Percentiles rank a stretch among this genome's conserved stretches.
Evolutionary conservation across 2,888 invertebrate species (phyloP).

Genomic region (Balanococcus diminutus): DNA sequence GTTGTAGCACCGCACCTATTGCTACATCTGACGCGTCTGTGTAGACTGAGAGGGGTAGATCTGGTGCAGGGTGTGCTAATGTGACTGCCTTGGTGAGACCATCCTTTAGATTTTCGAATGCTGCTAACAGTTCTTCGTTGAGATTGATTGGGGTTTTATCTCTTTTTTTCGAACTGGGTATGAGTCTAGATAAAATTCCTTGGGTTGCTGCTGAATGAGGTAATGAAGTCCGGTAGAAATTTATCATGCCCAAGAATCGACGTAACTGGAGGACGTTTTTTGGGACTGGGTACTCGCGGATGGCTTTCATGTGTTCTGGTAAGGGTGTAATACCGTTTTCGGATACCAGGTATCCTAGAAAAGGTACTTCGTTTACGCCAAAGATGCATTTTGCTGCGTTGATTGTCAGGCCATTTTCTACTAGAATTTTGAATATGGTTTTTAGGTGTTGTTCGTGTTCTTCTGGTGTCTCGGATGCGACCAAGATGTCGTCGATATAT

Average conservation of each 20-base stretch:
- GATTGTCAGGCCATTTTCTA: not conserved
- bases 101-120: not conserved
- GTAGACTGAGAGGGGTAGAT: not conserved
- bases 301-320: not conserved
- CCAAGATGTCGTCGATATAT: not conserved
- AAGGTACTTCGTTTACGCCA: not conserved
- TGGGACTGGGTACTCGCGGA: not conserved
- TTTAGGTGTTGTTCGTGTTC: not conserved
- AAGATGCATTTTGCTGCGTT: slow-evolving; percentile 1
- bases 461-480: not conserved
- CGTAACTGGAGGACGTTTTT: not conserved
- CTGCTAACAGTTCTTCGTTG: not conserved
- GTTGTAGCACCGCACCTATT: slow-evolving; percentile 10
- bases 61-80: not conserved
- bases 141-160: not conserved
- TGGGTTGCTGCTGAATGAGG: not conserved
- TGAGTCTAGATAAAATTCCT: too few relatives aligned
- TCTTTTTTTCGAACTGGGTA: not conserved
- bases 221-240: not conserved
- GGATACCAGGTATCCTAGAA: not conserved
- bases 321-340: not conserved
- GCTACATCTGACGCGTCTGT: slow-evolving; percentile 7
- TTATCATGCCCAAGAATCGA: not conserved
- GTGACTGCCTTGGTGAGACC: not conserved
- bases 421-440: not conserved